Base-by-base conservation (phyloP, 1,140 invertebrate species). In the Meloidogyne exigua region DNA sequence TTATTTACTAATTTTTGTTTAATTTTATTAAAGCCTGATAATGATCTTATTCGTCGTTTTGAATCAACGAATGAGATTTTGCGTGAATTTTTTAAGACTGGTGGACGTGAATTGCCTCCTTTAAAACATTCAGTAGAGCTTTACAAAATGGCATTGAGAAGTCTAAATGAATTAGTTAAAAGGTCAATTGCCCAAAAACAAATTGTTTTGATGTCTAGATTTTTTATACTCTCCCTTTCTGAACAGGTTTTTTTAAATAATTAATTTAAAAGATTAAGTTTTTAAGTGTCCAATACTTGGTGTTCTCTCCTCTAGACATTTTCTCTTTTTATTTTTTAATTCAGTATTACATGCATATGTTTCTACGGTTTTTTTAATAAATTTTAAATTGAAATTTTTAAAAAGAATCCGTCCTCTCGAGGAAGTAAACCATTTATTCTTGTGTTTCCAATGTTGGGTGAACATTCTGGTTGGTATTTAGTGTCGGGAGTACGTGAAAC, bases 351-450 rank as follows among this genome's bases (percentile, higher is more conserved):
- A 67, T 21, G 76, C 76, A n/a, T 78, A 77, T 57, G 70, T 68
- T 13, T 78, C 76, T 32, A 49, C 57, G 57, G 42, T 26, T 26
- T 70, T 70, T 26, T 26, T 70, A 21, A 42, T 26, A 25, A 11
- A 0, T 39, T 39, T 9, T 39, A 39, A 39, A 4, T 39, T 69
- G 1, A 21, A 44, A n/a, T 42, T 32, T 72, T 32, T 76, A 57
- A 75, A 7, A 26, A 76, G 75, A 49, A 32, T n/a, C 78, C 78
- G 18, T n/a, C 36, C 15, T 28, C 76, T 49, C 76, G 73, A 7
- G 39, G 76, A 2, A 67, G 15, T 28, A 78, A 78, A 69, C 76
- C 76, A 42, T 67, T 78, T 15, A 72, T 78, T 68, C 39, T 78
- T n/a, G n/a, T 25, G n/a, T 62, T 78, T 44, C 76, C 76, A 18